Evolutionary conservation across 2,888 invertebrate genomes (phyloP), one percentile per base, ranked within the genome.

Genomic region (Aphrophora alni): DNA sequence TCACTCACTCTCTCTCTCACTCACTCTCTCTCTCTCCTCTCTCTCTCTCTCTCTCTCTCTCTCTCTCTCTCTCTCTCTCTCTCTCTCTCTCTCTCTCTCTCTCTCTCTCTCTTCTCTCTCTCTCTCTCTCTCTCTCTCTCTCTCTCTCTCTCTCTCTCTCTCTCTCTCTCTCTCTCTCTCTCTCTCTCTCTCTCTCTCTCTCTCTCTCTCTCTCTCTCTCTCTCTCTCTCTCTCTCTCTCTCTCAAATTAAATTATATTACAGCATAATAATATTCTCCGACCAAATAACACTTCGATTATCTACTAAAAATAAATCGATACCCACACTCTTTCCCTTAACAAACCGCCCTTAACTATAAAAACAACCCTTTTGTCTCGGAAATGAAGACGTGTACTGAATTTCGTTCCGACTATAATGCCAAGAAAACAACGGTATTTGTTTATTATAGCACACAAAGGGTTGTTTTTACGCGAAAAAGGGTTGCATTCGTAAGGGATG

Each of bases 31-130:
- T 75, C 75, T 75, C n/a, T n/a, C n/a, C 75, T 75, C 75, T 75
- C 75, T 75, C 75, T 75, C 75, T 75, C 75, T 75, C 75, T 75
- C 75, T 75, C 75, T 75, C 75, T 75, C 75, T 75, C 75, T 75
- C 75, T 75, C 75, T 75, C 75, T 75, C 75, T 75, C 75, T 75
- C 75, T 75, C 75, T 75, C 75, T 75, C 75, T 75, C 75, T 75
- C 75, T 75, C 75, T 75, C 75, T 75, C 75, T 75, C 75, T 75
- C 75, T 75, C 75, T 75, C 75, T 75, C 75, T 75, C 75, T 75
- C 75, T 75, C 51, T 14, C 14, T 44, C 51, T 44, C 51, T 14
- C 10, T 44, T 14, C 14, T 14, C 51, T 44, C 14, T 14, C 14
- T 14, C 51, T 44, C 14, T 14, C 14, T 14, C 51, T 44, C 14